Evolutionary conservation across 2,797 vertebrate genomes (phyloP), one percentile per base, ranked within the genome.

Genomic region (Neosilurus mollespiculum): DNA sequence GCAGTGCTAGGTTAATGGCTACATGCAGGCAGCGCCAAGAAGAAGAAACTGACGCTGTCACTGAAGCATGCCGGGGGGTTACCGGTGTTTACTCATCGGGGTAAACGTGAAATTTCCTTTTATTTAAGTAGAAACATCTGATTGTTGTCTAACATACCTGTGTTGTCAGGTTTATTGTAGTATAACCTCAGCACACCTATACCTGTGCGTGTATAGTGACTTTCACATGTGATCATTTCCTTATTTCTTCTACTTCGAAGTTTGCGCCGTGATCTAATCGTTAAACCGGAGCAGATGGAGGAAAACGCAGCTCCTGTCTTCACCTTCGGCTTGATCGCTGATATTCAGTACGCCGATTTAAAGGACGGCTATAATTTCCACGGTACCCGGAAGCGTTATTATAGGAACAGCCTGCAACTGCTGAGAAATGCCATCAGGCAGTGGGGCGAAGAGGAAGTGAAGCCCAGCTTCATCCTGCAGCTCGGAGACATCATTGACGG

Each of bases 401-500:
- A 99, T 90, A 92, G 96, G 62, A 94, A 94, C 81, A 96, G 96
- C 34, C 91, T 97, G 0, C 76, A 81, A 14, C 91, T 95, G 83
- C 91, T 99, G 10, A 90, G 82, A 12, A 91, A 89, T 0, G 97
- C 97, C 4, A 87, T 89, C 67, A 82, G 86, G 3, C 88, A 90
- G 3, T 98, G 97, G 97, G 91, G 90, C 0, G 30, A 73, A 1
- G 91, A 94, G 71, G 67, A 70, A 0, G 81, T 87, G 9, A 86
- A 49, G 0, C 94, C 95, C 0, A 84, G 85, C 0, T 98, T 96
- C 53, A 93, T 98, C 62, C 91, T 99, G 59, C 97, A 99, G 93
- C 94, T 99, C 12, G 97, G 97, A 0, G 97, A 99, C 78, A 81
- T 96, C 12, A 96, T 99, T 10, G 98, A 99, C 62, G 98, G 97